These are phyloP conservation scores for Dinomys branickii DNA, from an alignment of 2,113 vertebrate genomes.

Conservation along the genomic window DNA sequence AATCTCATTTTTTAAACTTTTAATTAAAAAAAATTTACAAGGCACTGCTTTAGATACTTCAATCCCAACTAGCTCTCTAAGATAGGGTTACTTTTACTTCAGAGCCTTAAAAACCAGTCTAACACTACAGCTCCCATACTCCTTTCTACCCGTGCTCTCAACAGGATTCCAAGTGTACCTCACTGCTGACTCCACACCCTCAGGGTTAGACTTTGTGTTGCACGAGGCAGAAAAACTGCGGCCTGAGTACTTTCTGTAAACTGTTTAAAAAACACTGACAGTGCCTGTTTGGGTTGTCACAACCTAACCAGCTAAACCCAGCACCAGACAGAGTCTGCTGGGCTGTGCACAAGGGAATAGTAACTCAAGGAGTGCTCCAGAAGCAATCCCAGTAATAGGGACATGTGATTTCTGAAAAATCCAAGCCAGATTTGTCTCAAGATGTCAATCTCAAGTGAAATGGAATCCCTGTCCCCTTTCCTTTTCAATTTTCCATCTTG, in stretches of 20 bases:
- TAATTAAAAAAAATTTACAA: background rate
- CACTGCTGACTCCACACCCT: background rate
- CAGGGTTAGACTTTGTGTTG: background rate
- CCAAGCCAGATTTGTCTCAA: background rate
- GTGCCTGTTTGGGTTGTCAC: background rate
- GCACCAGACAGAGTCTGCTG: background rate
- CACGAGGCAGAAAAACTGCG: background rate
- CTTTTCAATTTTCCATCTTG: background rate
- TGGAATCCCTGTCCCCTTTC: background rate
- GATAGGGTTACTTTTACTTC: background rate
- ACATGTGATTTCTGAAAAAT: background rate
- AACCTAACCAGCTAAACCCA: background rate
- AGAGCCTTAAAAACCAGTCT: background rate
- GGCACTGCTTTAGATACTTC: background rate
- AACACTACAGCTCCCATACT: too few relatives aligned
- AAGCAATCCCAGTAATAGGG: background rate
- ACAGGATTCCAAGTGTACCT: too few relatives aligned
- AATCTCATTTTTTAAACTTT: slow-evolving; percentile 22
- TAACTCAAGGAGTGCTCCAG: background rate
- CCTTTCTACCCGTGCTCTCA: background rate
- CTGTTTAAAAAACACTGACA: background rate
- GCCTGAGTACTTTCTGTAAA: too few relatives aligned
- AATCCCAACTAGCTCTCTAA: background rate
- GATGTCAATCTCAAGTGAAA: background rate
- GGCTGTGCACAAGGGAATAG: background rate